A percentile compares a stretch with the other conserved stretches of the same genome.
Evolutionary conservation across 2,113 vertebrate genomes (phyloP).

Genomic region (Eira barbara): DNA sequence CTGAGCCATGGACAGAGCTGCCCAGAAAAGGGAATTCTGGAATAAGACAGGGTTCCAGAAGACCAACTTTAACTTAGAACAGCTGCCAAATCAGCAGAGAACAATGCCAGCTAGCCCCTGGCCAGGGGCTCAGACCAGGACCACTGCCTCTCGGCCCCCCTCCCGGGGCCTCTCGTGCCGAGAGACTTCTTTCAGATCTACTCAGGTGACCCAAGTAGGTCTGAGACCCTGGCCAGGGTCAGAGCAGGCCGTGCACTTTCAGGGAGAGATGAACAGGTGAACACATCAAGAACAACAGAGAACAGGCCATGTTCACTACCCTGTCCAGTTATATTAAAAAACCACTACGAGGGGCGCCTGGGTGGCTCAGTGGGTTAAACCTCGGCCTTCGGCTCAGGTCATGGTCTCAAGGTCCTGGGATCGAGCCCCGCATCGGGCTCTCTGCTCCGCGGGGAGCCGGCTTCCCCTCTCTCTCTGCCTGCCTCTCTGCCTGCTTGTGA

Average conservation of each 20-base stretch:
- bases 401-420: too few relatives aligned
- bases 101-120: not conserved
- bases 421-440: too few relatives aligned
- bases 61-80: not conserved
- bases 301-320: accelerated
- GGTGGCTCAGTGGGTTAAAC: too few relatives aligned
- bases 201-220: not conserved
- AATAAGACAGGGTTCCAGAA: too few relatives aligned
- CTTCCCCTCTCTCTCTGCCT: too few relatives aligned
- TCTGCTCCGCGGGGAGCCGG: too few relatives aligned
- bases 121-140: not conserved
- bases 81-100: not conserved
- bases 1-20: not conserved
- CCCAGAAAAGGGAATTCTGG: not conserved
- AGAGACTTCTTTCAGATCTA: not conserved
- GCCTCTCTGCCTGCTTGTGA: too few relatives aligned
- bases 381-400: too few relatives aligned
- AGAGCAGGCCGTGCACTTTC: not conserved
- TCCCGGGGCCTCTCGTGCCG: too few relatives aligned
- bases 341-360: not conserved
- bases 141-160: not conserved
- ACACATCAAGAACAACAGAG: not conserved
- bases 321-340: not conserved
- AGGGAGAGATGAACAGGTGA: not conserved
- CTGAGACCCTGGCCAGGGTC: not conserved